phyloP scores from a whole-genome alignment of 2,888 invertebrate species.

The Petrophora chlorosata region DNA sequence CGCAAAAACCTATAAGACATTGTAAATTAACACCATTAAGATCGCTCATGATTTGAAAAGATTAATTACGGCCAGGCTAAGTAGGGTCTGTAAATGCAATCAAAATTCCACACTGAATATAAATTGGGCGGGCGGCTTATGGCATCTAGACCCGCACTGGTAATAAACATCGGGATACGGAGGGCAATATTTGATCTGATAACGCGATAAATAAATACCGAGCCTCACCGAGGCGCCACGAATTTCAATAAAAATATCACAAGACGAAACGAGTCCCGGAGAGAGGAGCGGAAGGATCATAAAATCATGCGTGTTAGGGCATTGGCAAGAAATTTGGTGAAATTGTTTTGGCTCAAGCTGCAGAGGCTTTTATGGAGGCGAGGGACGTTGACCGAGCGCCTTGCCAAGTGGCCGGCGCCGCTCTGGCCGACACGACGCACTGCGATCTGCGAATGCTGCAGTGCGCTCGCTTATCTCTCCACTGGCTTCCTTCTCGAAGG shows the following conservation, averaged over 20 bases:
- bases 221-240: slow-evolving; percentile 55
- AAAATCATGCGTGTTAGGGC: slow-evolving; percentile 77
- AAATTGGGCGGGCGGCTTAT: slow-evolving; percentile 42
- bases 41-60: slow-evolving; percentile 32
- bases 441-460: slow-evolving; percentile 73
- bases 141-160: slow-evolving; percentile 37
- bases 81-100: slow-evolving; percentile 26
- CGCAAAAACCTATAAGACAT: slow-evolving; percentile 23
- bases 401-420: slow-evolving; percentile 81
- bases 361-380: slow-evolving; percentile 76
- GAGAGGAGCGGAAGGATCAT: slow-evolving; percentile 64
- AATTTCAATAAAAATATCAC: slow-evolving; percentile 67
- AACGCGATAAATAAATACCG: slow-evolving; percentile 61
- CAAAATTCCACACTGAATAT: slow-evolving; percentile 35
- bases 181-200: slow-evolving; percentile 62
- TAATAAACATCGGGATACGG: slow-evolving; percentile 50
- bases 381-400: slow-evolving; percentile 77
- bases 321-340: slow-evolving; percentile 77
- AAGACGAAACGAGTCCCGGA: slow-evolving; percentile 57
- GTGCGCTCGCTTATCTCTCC: slow-evolving; percentile 71
- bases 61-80: slow-evolving; percentile 33
- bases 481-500: slow-evolving; percentile 55
- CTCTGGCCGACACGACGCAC: slow-evolving; percentile 77
- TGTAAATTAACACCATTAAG: slow-evolving; percentile 34
- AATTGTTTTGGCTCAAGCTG: slow-evolving; percentile 79